Evolutionary conservation across 2,797 vertebrate genomes (phyloP).

Genomic region (Ptychadena robeensis): DNA sequence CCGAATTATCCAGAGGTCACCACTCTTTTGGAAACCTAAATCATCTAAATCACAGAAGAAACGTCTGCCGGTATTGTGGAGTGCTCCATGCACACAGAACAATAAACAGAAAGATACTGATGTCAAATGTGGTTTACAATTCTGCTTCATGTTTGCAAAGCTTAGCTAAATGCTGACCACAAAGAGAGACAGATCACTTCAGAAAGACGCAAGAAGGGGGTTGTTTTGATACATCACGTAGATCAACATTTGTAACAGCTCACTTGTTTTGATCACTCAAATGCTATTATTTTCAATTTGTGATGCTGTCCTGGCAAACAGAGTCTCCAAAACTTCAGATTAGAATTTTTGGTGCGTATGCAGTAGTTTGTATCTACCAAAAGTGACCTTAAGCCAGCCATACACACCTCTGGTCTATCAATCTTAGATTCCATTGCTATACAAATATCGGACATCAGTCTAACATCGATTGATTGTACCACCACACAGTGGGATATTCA

Average conservation of each 20-base stretch:
- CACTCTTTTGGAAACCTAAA: not conserved
- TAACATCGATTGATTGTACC: too few relatives aligned
- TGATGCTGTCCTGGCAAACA: not conserved
- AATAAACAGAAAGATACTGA: constrained; percentile 55
- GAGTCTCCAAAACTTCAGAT: too few relatives aligned
- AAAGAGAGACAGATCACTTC: constrained; percentile 52
- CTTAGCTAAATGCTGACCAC: constrained; percentile 51
- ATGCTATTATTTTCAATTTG: constrained; percentile 19
- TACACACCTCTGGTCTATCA: too few relatives aligned
- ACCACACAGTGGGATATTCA: too few relatives aligned
- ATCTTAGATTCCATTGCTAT: too few relatives aligned
- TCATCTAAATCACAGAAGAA: not conserved
- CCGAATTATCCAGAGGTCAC: not conserved
- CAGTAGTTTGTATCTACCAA: too few relatives aligned
- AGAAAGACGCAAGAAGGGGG: constrained; percentile 43
- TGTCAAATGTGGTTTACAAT: constrained; percentile 58
- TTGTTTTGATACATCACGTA: constrained; percentile 35
- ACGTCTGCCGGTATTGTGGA: not conserved
- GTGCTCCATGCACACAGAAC: constrained; percentile 39
- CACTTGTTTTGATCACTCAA: constrained; percentile 1
- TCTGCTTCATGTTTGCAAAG: constrained; percentile 39
- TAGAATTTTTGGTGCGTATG: too few relatives aligned
- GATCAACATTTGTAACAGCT: constrained; percentile 8
- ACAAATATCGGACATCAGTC: too few relatives aligned
- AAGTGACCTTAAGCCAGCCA: too few relatives aligned